phyloP scores from a whole-genome alignment of 1,140 invertebrate genomes.

The Leucophenga varia region DNA sequence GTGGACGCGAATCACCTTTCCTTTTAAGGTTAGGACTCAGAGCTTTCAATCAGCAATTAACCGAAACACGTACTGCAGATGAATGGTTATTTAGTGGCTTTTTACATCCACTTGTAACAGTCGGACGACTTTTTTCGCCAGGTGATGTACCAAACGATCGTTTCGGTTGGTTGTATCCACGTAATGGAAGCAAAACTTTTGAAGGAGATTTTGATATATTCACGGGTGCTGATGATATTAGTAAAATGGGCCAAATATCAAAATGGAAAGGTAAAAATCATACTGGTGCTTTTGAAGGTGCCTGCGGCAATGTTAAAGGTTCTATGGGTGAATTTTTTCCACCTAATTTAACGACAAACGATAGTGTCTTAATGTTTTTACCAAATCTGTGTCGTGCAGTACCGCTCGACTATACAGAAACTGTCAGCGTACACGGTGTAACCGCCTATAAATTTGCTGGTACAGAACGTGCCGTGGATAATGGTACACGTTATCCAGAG shows the following conservation, averaged over 20 bases:
- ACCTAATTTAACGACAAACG: slow-evolving; percentile 62
- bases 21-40: slow-evolving; percentile 33
- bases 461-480: slow-evolving; percentile 62
- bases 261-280: slow-evolving; percentile 69
- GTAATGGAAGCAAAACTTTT: slow-evolving; percentile 69
- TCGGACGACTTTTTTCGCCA: slow-evolving; percentile 56
- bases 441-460: slow-evolving; percentile 63
- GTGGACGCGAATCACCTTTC: slow-evolving; percentile 1
- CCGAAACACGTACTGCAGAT: slow-evolving; percentile 65
- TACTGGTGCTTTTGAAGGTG: slow-evolving; percentile 63
- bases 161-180: slow-evolving; percentile 78
- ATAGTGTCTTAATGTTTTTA: slow-evolving; percentile 66
- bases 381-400: slow-evolving; percentile 70
- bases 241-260: slow-evolving; percentile 65
- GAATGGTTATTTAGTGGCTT: slow-evolving; percentile 78
- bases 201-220: slow-evolving; percentile 75
- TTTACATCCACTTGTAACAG: slow-evolving; percentile 64
- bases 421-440: slow-evolving; percentile 60
- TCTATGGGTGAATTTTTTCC: slow-evolving; percentile 79
- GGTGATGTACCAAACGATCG: slow-evolving; percentile 64
- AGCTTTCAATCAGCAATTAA: slow-evolving; percentile 53
- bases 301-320: slow-evolving; percentile 62
- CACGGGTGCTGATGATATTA: slow-evolving; percentile 64
- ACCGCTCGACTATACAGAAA: slow-evolving; percentile 61
- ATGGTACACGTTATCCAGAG: slow-evolving; percentile 63